These are phyloP conservation scores for Lochmaea crataegi DNA, from an alignment of 2,888 invertebrate genomes.

Conservation along the genomic window DNA sequence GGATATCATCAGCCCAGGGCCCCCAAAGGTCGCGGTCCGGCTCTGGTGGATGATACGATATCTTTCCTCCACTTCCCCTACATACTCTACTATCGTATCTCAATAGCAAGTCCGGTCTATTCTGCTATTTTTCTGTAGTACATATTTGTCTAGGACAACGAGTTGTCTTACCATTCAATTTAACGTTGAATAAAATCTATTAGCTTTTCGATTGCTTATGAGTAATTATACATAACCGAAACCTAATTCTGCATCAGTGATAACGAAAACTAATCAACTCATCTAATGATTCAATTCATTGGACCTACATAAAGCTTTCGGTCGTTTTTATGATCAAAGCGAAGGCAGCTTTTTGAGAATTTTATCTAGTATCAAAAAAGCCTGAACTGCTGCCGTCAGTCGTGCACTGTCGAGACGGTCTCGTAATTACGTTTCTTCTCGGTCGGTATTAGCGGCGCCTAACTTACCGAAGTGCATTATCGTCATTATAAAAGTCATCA, in stretches of 20 bases:
- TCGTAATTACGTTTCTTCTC: conserved; percentile 62
- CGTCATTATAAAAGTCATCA: conserved; percentile 66
- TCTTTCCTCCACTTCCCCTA: too few species aligned
- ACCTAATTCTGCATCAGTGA: conserved; percentile 7
- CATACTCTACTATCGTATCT: too few species aligned
- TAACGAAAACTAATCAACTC: conserved; percentile 7
- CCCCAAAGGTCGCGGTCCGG: too few species aligned
- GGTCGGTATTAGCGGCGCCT: conserved; percentile 63
- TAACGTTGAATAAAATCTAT: too few species aligned
- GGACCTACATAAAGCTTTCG: conserved; percentile 3
- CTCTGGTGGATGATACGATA: too few species aligned
- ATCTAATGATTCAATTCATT: conserved; percentile 27
- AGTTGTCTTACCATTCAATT: too few species aligned
- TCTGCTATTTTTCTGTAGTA: too few species aligned
- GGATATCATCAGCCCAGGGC: too few species aligned
- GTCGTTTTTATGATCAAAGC: conserved; percentile 29
- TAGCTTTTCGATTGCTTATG: too few species aligned
- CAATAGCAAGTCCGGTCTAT: too few species aligned
- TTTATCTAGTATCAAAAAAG: conserved; percentile 53
- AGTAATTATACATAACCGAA: neutral
- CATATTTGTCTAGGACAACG: too few species aligned
- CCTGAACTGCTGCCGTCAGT: conserved; percentile 52
- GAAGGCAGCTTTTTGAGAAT: conserved; percentile 43
- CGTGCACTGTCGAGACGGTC: conserved; percentile 56
- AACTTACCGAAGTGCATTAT: conserved; percentile 62